Base-by-base conservation (phyloP, 2,888 invertebrate species). In the Seira musarum region DNA sequence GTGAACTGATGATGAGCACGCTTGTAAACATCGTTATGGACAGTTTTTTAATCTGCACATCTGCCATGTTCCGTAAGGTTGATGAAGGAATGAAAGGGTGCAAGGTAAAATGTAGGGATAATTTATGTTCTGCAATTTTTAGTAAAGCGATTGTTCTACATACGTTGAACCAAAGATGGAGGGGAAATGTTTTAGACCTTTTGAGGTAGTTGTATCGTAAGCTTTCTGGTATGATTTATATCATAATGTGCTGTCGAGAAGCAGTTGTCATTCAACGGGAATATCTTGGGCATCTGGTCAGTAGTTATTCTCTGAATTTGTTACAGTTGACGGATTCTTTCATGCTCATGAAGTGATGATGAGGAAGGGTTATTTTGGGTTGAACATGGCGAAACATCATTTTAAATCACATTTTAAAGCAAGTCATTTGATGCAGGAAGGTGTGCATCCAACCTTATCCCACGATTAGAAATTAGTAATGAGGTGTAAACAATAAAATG, bases 51-150 rank as follows among this genome's bases (percentile, higher is more conserved):
- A 22, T 21, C 61, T 72, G 46, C 53, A 25, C 61, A 72, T 6
- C 46, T 72, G 79, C 63, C 79, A 72, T 25, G 63, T 72, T 67
- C 79, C 79, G 72, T 79, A 78, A 49, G 6, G 65, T 25, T 61
- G 66, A 77, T 57, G 57, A 57, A n/a, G 57, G 10, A n/a, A 57
- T 5, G 17, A n/a, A 57, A n/a, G 71, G 71, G 66, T 66, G 35
- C 57, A 40, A n/a, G n/a, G n/a, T n/a, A n/a, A 8, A 40, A 40
- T 6, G 6, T 40, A 40, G 6, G 13, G 40, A 57, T 78, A 71
- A 78, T 78, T 78, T 78, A 78, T 78, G 70, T 22, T n/a, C 49
- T 35, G 3, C 19, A 67, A 69, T 61, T 57, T 10, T n/a, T 57
- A 40, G 6, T 40, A 3, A 57, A 8, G 17, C n/a, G 57, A 57